Evolutionary conservation across 37 sponge, comb jelly and placozoan genomes (phyloP).

Genomic region (Halisarca cf. caerulea): DNA sequence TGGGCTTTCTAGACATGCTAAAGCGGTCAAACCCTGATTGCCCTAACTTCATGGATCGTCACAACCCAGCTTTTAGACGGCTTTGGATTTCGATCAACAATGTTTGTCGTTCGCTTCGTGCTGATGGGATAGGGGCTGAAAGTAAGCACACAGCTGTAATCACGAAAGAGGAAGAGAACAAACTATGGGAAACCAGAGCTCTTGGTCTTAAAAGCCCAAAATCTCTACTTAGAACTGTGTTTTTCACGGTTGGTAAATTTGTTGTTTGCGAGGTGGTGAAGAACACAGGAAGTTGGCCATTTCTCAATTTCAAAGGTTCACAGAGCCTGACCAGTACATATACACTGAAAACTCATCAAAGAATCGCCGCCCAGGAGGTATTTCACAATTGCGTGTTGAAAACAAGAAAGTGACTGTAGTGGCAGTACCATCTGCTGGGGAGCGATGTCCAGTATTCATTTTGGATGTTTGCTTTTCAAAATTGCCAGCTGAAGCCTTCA

Average conservation of each 20-base stretch:
- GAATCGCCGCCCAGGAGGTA: not conserved
- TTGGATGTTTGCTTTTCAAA: not conserved
- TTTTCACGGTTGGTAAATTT: not conserved
- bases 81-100: not conserved
- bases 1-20: too few species aligned
- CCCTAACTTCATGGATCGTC: not conserved
- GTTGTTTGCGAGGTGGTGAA: not conserved
- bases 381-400: not conserved
- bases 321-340: not conserved
- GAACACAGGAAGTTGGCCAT: not conserved
- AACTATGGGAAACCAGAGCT: not conserved
- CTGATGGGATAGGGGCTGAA: not conserved
- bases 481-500: not conserved
- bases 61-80: not conserved
- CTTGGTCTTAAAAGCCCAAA: not conserved
- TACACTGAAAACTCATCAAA: slow-evolving; percentile 12
- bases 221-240: not conserved
- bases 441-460: not conserved
- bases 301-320: not conserved
- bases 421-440: not conserved
- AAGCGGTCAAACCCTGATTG: not conserved
- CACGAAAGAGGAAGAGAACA: not conserved
- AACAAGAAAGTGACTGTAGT: not conserved
- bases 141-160: not conserved
- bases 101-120: not conserved